Conservation (phyloP, 2,797 vertebrate species). For the Coranthus polyacanthus region DNA sequence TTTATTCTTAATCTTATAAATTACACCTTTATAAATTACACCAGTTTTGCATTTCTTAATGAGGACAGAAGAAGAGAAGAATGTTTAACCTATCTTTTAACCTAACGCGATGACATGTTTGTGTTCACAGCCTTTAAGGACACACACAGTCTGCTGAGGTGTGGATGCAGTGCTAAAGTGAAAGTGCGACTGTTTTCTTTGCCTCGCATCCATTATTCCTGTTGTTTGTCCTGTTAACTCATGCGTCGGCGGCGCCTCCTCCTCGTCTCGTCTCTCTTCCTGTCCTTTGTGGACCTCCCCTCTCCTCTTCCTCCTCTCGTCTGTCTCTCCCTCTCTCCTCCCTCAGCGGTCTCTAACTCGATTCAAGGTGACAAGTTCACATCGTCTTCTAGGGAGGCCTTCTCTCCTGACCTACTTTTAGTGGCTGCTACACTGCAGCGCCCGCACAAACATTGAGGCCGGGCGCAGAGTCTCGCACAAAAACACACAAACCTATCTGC, state of each 20-base stretch:
- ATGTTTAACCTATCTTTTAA: too few relatives aligned
- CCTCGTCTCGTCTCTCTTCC: neutral
- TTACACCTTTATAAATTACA: too few relatives aligned
- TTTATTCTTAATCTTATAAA: too few relatives aligned
- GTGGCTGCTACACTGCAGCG: conserved; percentile 49
- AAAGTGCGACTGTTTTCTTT: neutral
- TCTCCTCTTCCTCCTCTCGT: conserved; percentile 33
- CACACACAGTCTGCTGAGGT: neutral
- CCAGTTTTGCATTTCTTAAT: too few relatives aligned
- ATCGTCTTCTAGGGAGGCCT: conserved; percentile 85
- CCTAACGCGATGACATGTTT: too few relatives aligned
- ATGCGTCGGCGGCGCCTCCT: neutral
- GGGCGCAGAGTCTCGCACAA: conserved; percentile 3
- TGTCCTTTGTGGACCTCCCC: conserved; percentile 25
- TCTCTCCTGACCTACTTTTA: conserved; percentile 89
- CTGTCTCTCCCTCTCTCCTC: conserved; percentile 60
- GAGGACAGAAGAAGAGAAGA: too few relatives aligned
- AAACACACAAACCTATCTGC: conserved; percentile 11
- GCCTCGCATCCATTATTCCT: conserved; percentile 7
- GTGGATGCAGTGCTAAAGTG: too few relatives aligned
- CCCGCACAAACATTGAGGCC: conserved; percentile 23
- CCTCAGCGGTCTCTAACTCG: conserved; percentile 81
- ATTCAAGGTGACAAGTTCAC: conserved; percentile 92
- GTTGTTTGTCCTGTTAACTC: conserved; percentile 20
- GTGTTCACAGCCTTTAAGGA: neutral